Evolutionary conservation across 2,888 invertebrate species (phyloP), one percentile per base, ranked within the genome.

Genomic region (Pammene fasciana): DNA sequence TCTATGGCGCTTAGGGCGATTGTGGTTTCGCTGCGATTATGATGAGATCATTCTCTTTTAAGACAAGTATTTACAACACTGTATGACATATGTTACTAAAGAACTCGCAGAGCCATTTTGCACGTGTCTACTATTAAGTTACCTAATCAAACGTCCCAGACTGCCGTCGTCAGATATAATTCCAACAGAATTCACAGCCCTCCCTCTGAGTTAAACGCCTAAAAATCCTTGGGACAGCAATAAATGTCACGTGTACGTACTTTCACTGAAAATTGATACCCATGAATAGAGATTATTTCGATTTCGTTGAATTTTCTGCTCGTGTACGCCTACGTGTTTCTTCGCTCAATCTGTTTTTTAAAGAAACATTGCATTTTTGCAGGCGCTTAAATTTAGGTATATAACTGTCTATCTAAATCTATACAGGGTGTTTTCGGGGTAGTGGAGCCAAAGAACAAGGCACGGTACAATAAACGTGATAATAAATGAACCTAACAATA

Each of bases 161-260:
- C 34, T 7, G 34, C 26, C 52, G 26, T 6, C 52, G 41, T 55
- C 46, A 26, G 45, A 26, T 43, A 57, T 56, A 55, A 59, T 65
- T 65, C 38, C 16, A 11, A 68, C 50, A 75, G 73, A 70, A 68
- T 60, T 68, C 56, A 43, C 57, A 59, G 67, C 65, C 71, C 55
- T 26, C 84, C 76, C 65, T 73, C 76, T 71, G 83, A 11, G 79
- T 74, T 78, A 76, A 82, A 78, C 41, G 67, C 52, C 70, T n/a
- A 10, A 54, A 26, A 68, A 73, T 74, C 82, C 82, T 83, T 83
- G 82, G 79, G 76, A 77, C 75, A 52, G 61, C 55, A 60, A 45
- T 57, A n/a, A 50, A 48, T 55, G 45, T 16, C 72, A 60, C 72
- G 71, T 74, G 73, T 65, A 62, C n/a, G 43, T 50, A 60, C 59